Percentiles rank a stretch among this genome's conserved stretches.
Evolutionary conservation across 2,888 invertebrate genomes (phyloP).

Genomic region (Serrognathus titanus): DNA sequence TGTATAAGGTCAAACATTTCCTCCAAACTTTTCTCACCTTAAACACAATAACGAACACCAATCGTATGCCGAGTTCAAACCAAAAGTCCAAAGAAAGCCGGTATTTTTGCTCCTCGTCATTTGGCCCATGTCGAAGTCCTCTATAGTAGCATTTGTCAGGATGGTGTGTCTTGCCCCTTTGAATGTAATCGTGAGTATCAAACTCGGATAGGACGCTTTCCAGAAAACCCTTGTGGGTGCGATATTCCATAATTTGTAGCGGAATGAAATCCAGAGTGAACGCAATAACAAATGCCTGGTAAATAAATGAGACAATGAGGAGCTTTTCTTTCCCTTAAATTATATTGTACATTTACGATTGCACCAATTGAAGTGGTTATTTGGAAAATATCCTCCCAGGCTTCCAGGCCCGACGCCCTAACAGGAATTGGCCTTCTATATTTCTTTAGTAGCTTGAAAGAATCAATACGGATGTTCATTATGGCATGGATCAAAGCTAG

Average conservation of each 20-base stretch:
- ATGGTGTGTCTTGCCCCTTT: constrained; percentile 1
- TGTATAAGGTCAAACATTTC: constrained; percentile 38
- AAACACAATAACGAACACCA: constrained; percentile 61
- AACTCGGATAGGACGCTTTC: constrained; percentile 21
- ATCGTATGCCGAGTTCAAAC: constrained; percentile 55
- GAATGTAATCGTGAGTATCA: constrained; percentile 26
- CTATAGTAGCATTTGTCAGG: constrained; percentile 42
- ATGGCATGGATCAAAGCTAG: constrained; percentile 60
- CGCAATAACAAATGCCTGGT: constrained; percentile 37
- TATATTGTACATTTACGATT: constrained; percentile 38
- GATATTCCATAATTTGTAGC: constrained; percentile 23
- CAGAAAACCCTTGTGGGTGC: background rate
- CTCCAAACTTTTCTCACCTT: constrained; percentile 54
- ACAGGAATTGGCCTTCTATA: constrained; percentile 34
- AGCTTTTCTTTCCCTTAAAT: too few species aligned
- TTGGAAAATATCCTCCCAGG: constrained; percentile 40
- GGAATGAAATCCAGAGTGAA: constrained; percentile 36
- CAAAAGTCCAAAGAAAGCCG: constrained; percentile 52
- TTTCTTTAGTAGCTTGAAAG: constrained; percentile 12
- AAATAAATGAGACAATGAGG: constrained; percentile 8
- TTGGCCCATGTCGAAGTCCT: constrained; percentile 42
- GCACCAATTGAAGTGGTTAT: constrained; percentile 38
- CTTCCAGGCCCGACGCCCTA: constrained; percentile 30
- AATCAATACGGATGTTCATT: constrained; percentile 50
- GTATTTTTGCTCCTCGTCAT: constrained; percentile 36